phyloP scores from a whole-genome alignment of 37 sponge, comb jelly and placozoan genomes.

The Aphrocallistes beatrix region DNA sequence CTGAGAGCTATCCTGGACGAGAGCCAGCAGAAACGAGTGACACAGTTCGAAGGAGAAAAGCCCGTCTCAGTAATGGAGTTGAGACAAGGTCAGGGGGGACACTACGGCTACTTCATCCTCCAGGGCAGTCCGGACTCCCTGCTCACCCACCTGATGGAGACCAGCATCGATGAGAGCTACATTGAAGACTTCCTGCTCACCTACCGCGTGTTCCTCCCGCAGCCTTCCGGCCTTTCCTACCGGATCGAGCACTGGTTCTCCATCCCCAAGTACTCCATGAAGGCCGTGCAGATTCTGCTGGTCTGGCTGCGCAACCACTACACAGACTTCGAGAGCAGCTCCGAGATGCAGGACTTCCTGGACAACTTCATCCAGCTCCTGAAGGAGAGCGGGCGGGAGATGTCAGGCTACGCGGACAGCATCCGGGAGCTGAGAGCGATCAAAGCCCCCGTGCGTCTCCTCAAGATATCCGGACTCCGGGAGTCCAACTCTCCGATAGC shows the following conservation, averaged over 20 bases:
- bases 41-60: slow-evolving; percentile 1
- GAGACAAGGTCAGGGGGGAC: neutral
- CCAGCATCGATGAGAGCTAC: slow-evolving; percentile 54
- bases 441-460: neutral
- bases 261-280: neutral
- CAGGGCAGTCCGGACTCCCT: slow-evolving; percentile 64
- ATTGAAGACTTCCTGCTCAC: slow-evolving; percentile 65
- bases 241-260: slow-evolving; percentile 9
- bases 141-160: slow-evolving; percentile 47
- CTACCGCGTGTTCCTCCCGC: slow-evolving; percentile 54
- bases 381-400: neutral
- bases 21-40: slow-evolving; percentile 12
- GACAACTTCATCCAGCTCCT: slow-evolving; percentile 38
- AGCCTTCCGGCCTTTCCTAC: slow-evolving; percentile 3
- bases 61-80: neutral
- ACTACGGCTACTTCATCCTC: neutral
- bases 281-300: slow-evolving; percentile 37
- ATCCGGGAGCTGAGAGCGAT: neutral
- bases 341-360: slow-evolving; percentile 46
- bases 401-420: neutral
- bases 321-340: slow-evolving; percentile 52
- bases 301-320: slow-evolving; percentile 57
- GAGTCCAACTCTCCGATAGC: neutral
- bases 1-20: neutral
- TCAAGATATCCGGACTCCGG: neutral